Evolutionary conservation across 2,888 invertebrate species (phyloP).

Genomic region (Papilio gigon): DNA sequence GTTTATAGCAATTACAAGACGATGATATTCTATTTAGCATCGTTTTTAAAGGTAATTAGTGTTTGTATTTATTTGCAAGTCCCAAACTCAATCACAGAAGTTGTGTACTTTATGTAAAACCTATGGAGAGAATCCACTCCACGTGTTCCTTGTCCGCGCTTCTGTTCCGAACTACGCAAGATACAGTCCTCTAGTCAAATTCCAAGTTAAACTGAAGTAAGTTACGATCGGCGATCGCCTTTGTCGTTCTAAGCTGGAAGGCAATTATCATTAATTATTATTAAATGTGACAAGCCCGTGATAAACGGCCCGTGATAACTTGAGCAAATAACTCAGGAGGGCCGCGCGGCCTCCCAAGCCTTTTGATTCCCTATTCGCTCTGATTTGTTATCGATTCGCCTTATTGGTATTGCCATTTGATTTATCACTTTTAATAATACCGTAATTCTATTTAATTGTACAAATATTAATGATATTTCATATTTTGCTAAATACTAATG

Average conservation of each 20-base stretch:
- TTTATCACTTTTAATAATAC: conserved; percentile 27
- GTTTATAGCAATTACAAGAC: too few relatives aligned
- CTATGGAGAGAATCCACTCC: conserved; percentile 47
- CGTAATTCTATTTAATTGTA: background rate
- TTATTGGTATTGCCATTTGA: conserved; percentile 28
- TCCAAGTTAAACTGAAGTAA: conserved; percentile 82
- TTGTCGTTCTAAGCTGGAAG: conserved; percentile 77
- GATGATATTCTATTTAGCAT: too few relatives aligned
- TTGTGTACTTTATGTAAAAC: background rate
- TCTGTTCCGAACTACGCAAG: conserved; percentile 71
- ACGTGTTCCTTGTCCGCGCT: conserved; percentile 50
- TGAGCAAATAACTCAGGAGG: conserved; percentile 76
- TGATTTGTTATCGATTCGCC: conserved; percentile 37
- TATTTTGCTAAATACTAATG: too few relatives aligned
- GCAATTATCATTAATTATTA: conserved; percentile 83
- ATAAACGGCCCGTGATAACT: conserved; percentile 80
- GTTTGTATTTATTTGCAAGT: too few relatives aligned
- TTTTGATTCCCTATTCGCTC: conserved; percentile 27
- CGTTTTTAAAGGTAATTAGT: too few relatives aligned
- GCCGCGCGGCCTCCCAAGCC: conserved; percentile 28
- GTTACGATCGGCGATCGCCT: conserved; percentile 82
- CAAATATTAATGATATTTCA: background rate
- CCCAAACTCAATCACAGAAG: too few relatives aligned
- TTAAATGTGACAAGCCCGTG: conserved; percentile 79
- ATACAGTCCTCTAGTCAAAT: conserved; percentile 80